These are phyloP conservation scores for Wasmannia auropunctata DNA, from an alignment of 1,140 invertebrate species.

Conservation along the genomic window DNA sequence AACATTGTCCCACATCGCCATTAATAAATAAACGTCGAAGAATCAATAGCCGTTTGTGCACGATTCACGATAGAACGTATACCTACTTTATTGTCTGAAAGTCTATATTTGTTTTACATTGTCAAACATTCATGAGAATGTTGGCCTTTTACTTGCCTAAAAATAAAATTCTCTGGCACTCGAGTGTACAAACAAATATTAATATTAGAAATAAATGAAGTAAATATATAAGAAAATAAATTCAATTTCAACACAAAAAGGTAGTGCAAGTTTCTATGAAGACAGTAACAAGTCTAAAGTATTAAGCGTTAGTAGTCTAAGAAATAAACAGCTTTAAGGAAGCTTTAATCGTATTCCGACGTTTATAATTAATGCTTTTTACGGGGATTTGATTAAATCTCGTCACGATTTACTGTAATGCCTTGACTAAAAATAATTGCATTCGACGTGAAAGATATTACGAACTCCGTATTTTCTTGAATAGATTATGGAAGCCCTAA, in stretches of 20 bases:
- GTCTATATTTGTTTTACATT: not conserved
- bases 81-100: conserved; percentile 41
- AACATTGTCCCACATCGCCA: conserved; percentile 61
- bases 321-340: not conserved
- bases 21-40: conserved; percentile 66
- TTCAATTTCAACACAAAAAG: not conserved
- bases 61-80: conserved; percentile 18
- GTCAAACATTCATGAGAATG: not conserved
- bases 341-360: not conserved
- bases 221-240: not conserved
- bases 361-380: not conserved
- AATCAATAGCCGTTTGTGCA: conserved; percentile 61
- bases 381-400: not conserved
- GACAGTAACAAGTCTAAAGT: too few species aligned
- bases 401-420: not conserved
- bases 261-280: not conserved
- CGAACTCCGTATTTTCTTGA: conserved; percentile 64
- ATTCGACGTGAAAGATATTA: conserved; percentile 43
- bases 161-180: not conserved
- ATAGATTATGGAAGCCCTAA: conserved; percentile 75
- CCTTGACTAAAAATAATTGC: conserved; percentile 60
- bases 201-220: not conserved
- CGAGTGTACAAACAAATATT: not conserved
- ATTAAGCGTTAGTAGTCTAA: not conserved
- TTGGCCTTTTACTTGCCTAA: not conserved